Conservation (phyloP, 1,140 invertebrate genomes). For the Leptinotarsa lineolata region DNA sequence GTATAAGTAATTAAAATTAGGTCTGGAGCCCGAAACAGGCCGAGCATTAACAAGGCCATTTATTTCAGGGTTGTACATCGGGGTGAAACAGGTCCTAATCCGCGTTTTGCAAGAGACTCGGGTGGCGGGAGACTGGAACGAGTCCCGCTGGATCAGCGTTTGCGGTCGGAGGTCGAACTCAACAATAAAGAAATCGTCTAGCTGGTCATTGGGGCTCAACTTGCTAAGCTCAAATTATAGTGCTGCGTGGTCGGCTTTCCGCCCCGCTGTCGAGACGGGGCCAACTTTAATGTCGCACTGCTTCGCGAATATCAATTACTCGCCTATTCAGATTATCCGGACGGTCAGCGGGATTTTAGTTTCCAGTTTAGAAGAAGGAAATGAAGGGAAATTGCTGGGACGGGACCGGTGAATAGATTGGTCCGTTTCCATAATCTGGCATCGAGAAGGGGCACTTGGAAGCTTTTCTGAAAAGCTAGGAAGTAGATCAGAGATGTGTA, state of each 20-base stretch:
- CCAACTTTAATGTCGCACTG: conserved; percentile 40
- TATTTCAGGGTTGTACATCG: conserved; percentile 27
- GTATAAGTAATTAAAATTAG: conserved; percentile 19
- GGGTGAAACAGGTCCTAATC: conserved; percentile 32
- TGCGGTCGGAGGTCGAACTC: conserved; percentile 44
- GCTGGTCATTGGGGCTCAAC: conserved; percentile 44
- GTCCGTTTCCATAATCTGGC: too few species aligned
- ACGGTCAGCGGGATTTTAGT: neutral
- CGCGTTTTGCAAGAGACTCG: conserved; percentile 40
- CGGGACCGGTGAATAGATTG: too few species aligned
- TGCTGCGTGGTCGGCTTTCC: conserved; percentile 32
- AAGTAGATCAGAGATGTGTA: too few species aligned
- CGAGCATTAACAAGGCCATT: conserved; percentile 31
- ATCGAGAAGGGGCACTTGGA: too few species aligned
- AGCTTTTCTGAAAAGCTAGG: too few species aligned
- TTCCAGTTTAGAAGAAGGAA: neutral
- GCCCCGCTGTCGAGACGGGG: conserved; percentile 19
- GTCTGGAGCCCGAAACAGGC: conserved; percentile 4
- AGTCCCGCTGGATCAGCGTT: conserved; percentile 39
- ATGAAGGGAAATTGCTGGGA: neutral
- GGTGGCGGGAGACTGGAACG: conserved; percentile 18
- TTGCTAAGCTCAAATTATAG: conserved; percentile 47
- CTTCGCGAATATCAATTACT: conserved; percentile 47
- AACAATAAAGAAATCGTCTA: conserved; percentile 47
- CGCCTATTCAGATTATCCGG: conserved; percentile 26